Conservation (phyloP, 1,140 invertebrate species). For the Globodera rostochiensis region DNA sequence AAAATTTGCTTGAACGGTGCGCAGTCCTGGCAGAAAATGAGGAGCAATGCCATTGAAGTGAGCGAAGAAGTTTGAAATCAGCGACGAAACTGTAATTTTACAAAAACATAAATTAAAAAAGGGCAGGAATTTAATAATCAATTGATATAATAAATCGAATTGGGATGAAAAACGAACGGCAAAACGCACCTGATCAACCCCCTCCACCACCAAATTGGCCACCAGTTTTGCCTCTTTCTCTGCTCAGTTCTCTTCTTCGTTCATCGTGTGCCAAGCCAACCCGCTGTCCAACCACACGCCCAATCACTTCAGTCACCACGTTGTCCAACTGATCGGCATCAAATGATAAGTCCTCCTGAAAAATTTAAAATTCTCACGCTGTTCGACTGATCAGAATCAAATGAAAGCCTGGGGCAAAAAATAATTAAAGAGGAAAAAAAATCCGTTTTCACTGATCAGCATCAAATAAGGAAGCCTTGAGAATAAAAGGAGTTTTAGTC, state of each 20-base stretch:
- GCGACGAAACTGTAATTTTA: conserved; percentile 74
- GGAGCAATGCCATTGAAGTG: conserved; percentile 75
- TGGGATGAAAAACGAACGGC: too few relatives aligned
- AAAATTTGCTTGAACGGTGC: conserved; percentile 75
- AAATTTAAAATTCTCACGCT: too few relatives aligned
- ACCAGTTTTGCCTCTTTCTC: conserved; percentile 46
- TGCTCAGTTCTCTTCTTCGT: conserved; percentile 18
- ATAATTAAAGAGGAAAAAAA: too few relatives aligned
- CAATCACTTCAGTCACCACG: conserved; percentile 78
- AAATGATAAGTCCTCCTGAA: conserved; percentile 45
- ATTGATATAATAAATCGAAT: neutral
- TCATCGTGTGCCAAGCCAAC: conserved; percentile 84
- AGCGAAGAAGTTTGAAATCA: conserved; percentile 97
- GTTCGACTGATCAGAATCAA: too few relatives aligned
- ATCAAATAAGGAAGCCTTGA: too few relatives aligned
- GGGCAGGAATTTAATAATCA: neutral
- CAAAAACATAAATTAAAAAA: too few relatives aligned
- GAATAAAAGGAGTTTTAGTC: too few relatives aligned
- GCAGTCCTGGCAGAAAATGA: conserved; percentile 37
- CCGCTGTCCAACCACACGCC: conserved; percentile 99
- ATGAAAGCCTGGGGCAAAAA: too few relatives aligned
- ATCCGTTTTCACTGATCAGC: too few relatives aligned
- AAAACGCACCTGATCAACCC: conserved; percentile 77
- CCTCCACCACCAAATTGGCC: conserved; percentile 91
- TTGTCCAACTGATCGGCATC: conserved; percentile 14